Evolutionary conservation across 2,888 invertebrate genomes (phyloP), one percentile per base, ranked within the genome.

Genomic region (Torymus auratus): DNA sequence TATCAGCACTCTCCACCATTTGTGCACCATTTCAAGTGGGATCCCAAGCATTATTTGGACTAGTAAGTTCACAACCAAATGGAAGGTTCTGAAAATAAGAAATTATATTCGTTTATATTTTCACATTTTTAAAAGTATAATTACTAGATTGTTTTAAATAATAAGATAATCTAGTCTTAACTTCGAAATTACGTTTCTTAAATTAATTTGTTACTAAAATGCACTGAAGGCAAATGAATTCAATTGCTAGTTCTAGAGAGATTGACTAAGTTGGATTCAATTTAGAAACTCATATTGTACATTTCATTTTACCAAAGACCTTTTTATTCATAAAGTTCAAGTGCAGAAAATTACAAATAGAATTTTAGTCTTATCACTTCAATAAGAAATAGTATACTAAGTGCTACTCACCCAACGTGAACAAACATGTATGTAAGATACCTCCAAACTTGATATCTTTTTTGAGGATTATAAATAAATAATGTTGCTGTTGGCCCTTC

Each of bases 341-440:
- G 41, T 41, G 7, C 7, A 7, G 41, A 5, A 41, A 41, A 41
- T 7, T 41, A 41, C 7, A 41, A 41, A 5, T 41, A 41, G 7
- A 41, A 41, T 41, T 41, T 41, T 41, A 41, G 0, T 0, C 41
- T 10, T 41, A 41, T 41, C 7, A 41, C 41, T 41, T 41, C 41
- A 41, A 41, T 41, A 41, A 41, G 7, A 41, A 41, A 41, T 41
- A 41, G 41, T 41, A 10, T 41, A 41, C 53, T 20, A 88, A 94
- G 7, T 41, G 7, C 53, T 20, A 88, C 94, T 92, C 90, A 96
- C 96, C 98, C 98, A 82, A 97, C 96, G 91, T 99, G 99, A 28
- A 99, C 97, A 89, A 99, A 95, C 97, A 98, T 98, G 89, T 99
- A 99, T 0, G 97, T 96, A 68, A 98, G 86, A 90, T 95, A 99